Evolutionary conservation across 2,797 vertebrate genomes (phyloP).

Genomic region (Oreochromis mossambicus): DNA sequence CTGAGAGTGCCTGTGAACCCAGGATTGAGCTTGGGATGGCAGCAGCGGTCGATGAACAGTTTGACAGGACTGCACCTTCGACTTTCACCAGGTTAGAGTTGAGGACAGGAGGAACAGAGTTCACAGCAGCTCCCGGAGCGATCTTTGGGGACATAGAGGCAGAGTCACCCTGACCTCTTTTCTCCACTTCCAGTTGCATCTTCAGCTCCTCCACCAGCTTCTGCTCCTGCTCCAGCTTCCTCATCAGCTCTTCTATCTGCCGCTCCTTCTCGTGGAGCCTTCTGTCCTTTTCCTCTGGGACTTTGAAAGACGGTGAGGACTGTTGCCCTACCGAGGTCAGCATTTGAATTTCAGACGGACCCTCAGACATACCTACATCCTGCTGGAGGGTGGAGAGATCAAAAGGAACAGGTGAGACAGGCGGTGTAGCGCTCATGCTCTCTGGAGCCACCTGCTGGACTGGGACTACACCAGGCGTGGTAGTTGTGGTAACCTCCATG

Average conservation of each 20-base stretch:
- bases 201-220: slow-evolving; percentile 92
- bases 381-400: slow-evolving; percentile 79
- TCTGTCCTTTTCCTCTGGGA: slow-evolving; percentile 84
- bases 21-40: slow-evolving; percentile 34
- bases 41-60: slow-evolving; percentile 50
- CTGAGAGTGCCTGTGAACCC: slow-evolving; percentile 21
- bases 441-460: slow-evolving; percentile 51
- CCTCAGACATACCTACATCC: slow-evolving; percentile 70
- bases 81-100: slow-evolving; percentile 51
- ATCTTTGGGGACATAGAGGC: slow-evolving; percentile 1
- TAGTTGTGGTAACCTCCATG: slow-evolving; percentile 65
- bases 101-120: slow-evolving; percentile 2
- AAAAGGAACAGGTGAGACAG: slow-evolving; percentile 80
- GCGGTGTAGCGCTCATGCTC: slow-evolving; percentile 69
- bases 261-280: slow-evolving; percentile 96
- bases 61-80: slow-evolving; percentile 45
- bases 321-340: slow-evolving; percentile 53
- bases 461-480: slow-evolving; percentile 51
- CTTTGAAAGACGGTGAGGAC: slow-evolving; percentile 32
- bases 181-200: slow-evolving; percentile 95
- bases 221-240: slow-evolving; percentile 94
- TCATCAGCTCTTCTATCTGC: slow-evolving; percentile 93
- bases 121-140: not conserved
- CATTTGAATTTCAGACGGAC: slow-evolving; percentile 76
- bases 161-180: slow-evolving; percentile 71